Percentiles rank a stretch among this genome's conserved stretches.
Conservation (phyloP, 2,888 invertebrate genomes). For the Endotricha flammealis region DNA sequence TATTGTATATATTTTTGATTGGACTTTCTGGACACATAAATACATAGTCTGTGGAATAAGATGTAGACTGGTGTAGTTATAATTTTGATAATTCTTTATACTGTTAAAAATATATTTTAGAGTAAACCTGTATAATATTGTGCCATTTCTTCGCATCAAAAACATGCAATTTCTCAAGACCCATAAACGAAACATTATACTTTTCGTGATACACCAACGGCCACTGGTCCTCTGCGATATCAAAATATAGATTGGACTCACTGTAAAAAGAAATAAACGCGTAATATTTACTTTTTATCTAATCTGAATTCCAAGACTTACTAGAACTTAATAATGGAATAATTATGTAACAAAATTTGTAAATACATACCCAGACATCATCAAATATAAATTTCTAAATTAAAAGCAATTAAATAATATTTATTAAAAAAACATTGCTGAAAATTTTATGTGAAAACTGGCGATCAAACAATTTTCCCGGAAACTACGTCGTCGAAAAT, state of each 20-base stretch:
- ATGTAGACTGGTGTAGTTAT: too few species aligned
- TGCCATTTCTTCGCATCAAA: conserved; percentile 94
- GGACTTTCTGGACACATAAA: conserved; percentile 3
- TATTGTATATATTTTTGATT: too few species aligned
- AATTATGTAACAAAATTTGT: neutral
- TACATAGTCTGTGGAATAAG: too few species aligned
- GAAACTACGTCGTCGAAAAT: too few species aligned
- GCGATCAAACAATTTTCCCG: too few species aligned
- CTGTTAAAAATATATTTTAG: too few species aligned
- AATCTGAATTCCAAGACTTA: neutral
- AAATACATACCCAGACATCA: conserved; percentile 1
- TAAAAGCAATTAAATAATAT: neutral
- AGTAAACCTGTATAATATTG: conserved; percentile 83
- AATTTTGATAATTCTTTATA: too few species aligned
- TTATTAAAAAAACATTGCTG: neutral
- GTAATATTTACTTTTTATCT: neutral
- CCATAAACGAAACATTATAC: conserved; percentile 89
- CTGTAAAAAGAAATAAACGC: neutral
- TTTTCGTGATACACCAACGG: conserved; percentile 88
- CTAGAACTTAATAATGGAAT: too few species aligned
- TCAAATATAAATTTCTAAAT: neutral
- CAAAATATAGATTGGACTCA: conserved; percentile 64
- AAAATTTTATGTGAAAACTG: too few species aligned
- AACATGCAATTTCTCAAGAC: conserved; percentile 90
- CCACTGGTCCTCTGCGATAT: conserved; percentile 80